Evolutionary conservation across 2,888 invertebrate species (phyloP), one percentile per base, ranked within the genome.

Genomic region (Agrilus mali): DNA sequence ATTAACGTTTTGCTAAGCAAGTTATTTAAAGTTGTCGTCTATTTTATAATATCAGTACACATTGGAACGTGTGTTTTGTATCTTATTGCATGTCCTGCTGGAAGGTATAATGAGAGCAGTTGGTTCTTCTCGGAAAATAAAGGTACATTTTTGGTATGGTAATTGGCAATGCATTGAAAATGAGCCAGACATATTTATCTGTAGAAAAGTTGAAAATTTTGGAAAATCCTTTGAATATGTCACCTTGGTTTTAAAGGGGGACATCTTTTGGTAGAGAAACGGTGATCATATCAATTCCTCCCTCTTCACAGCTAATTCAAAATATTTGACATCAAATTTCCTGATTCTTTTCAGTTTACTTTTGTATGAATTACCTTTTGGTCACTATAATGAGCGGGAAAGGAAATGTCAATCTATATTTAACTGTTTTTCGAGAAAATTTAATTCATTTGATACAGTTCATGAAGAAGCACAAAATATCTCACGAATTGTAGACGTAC

Each of bases 301-400:
- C n/a, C n/a, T n/a, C n/a, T n/a, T n/a, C n/a, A n/a, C n/a, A n/a
- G n/a, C n/a, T n/a, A n/a, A n/a, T n/a, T n/a, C n/a, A n/a, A n/a
- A n/a, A n/a, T n/a, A n/a, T n/a, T n/a, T n/a, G n/a, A n/a, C n/a
- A n/a, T n/a, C n/a, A n/a, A n/a, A n/a, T n/a, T n/a, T n/a, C n/a
- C n/a, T n/a, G n/a, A n/a, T n/a, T n/a, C 14, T 35, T 48, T 50
- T 46, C 33, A 52, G 55, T 54, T 13, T 57, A 54, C 40, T 44
- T 57, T 38, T 50, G 53, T 47, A 55, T 54, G 34, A 55, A 55
- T 2, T 55, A 57, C 43, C 50, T 56, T 13, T 40, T 56, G 12
- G 55, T 57, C 2, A 44, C 50, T 4, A 50, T 56, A 20, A 46
- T 53, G 15, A 56, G 53, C 38, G 47, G 49, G 7, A 54, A 51